Evolutionary conservation across 2,888 invertebrate genomes (phyloP).

Genomic region (Eubasilissa splendida): DNA sequence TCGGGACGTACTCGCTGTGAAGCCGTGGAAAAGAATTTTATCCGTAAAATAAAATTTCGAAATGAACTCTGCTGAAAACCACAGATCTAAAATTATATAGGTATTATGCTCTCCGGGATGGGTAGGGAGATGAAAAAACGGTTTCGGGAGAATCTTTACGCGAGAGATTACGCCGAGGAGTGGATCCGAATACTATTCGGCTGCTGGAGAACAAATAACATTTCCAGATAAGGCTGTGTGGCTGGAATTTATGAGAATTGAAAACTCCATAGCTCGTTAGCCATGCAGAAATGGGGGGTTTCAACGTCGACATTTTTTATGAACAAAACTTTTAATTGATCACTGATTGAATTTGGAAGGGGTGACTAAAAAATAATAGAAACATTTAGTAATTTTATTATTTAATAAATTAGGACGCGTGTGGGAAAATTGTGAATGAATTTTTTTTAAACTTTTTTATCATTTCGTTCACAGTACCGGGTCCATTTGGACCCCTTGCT

Average conservation of each 20-base stretch:
- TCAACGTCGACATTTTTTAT: no score
- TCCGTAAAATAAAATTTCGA: slow-evolving; percentile 4
- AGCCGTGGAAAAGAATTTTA: background rate
- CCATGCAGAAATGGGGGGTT: no score
- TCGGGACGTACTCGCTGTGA: no score
- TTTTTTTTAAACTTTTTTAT: no score
- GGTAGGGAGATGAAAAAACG: background rate
- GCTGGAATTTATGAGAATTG: background rate
- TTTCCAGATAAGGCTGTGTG: slow-evolving; percentile 10
- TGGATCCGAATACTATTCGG: slow-evolving; percentile 3
- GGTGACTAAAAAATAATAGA: no score
- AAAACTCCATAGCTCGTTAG: slow-evolving; percentile 8
- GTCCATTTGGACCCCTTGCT: no score
- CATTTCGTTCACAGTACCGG: no score
- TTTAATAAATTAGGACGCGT: no score
- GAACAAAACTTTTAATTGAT: no score
- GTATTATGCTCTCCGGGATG: background rate
- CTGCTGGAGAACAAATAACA: slow-evolving; percentile 13
- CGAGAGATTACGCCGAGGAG: slow-evolving; percentile 17
- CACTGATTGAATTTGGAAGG: no score
- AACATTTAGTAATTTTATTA: no score
- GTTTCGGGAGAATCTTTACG: slow-evolving; percentile 1
- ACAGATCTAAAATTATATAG: slow-evolving; percentile 18
- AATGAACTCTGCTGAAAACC: slow-evolving; percentile 4
- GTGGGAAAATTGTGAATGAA: no score